phyloP scores from a whole-genome alignment of 2,797 vertebrate genomes.

The Melanotaenia trifasciata region DNA sequence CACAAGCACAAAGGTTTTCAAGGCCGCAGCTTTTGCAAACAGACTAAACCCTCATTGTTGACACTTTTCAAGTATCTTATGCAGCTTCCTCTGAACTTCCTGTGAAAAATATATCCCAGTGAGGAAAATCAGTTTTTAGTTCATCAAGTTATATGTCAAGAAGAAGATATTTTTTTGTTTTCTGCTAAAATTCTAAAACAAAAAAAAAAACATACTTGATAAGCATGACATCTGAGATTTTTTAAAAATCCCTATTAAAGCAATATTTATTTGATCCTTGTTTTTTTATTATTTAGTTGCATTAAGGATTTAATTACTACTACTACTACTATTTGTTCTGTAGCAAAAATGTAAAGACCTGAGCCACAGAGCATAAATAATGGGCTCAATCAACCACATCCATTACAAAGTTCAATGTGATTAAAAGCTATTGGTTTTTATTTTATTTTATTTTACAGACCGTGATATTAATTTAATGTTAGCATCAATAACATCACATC shows the following conservation, averaged over 20 bases:
- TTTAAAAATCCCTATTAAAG: not conserved
- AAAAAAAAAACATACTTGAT: not conserved
- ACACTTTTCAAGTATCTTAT: slow-evolving; percentile 19
- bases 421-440: slow-evolving; percentile 25
- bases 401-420: slow-evolving; percentile 12
- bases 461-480: slow-evolving; percentile 13
- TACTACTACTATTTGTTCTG: not conserved
- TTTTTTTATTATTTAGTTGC: slow-evolving; percentile 3
- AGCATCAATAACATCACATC: slow-evolving; percentile 6
- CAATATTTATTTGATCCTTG: not conserved
- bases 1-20: slow-evolving; percentile 37
- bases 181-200: not conserved
- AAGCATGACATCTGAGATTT: not conserved
- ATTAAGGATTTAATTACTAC: too few relatives aligned
- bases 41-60: slow-evolving; percentile 30
- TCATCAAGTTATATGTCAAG: slow-evolving; percentile 6
- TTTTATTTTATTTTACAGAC: not conserved
- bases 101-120: slow-evolving; percentile 3
- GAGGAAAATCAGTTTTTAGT: slow-evolving; percentile 20
- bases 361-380: not conserved
- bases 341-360: not conserved
- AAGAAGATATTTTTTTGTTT: slow-evolving; percentile 18
- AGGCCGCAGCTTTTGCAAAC: not conserved
- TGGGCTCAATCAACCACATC: not conserved
- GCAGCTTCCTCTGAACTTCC: slow-evolving; percentile 14